Conservation (phyloP, 2,888 invertebrate genomes). For the Furcula furcula region DNA sequence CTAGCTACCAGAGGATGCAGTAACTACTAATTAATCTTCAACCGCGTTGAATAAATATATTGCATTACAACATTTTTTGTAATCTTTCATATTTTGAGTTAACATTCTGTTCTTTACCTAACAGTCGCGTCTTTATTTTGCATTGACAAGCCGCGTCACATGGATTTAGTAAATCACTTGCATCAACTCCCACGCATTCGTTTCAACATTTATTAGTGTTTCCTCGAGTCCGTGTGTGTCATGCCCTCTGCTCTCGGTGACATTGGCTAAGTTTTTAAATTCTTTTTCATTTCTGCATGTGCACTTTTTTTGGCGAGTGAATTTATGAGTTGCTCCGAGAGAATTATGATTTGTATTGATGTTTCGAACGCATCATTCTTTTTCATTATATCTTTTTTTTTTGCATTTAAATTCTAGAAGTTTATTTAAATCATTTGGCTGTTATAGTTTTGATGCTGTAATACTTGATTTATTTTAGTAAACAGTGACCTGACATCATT, state of each 20-base stretch:
- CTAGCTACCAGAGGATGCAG: no score
- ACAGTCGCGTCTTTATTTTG: constrained; percentile 6
- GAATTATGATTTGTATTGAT: not conserved
- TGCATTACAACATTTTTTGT: no score
- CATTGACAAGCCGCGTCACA: constrained; percentile 9
- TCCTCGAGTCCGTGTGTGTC: constrained; percentile 6
- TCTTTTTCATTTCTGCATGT: constrained; percentile 7
- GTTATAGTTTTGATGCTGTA: no score
- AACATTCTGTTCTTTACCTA: no score
- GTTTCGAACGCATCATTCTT: not conserved
- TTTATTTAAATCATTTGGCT: no score
- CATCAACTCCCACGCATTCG: constrained; percentile 18
- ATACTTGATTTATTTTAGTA: no score
- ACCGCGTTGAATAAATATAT: no score
- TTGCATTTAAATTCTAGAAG: no score
- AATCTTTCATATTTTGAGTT: no score
- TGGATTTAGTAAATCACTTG: constrained; percentile 13
- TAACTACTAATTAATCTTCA: no score
- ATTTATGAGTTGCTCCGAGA: not conserved
- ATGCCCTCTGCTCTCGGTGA: constrained; percentile 7
- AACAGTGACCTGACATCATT: no score
- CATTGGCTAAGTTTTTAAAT: constrained; percentile 6
- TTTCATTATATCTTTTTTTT: not conserved
- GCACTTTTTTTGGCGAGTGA: constrained; percentile 7
- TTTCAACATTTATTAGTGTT: constrained; percentile 9